Percentiles rank a stretch among this genome's conserved stretches.
Conservation (phyloP, 2,888 invertebrate genomes). For the Archips crataeganus region DNA sequence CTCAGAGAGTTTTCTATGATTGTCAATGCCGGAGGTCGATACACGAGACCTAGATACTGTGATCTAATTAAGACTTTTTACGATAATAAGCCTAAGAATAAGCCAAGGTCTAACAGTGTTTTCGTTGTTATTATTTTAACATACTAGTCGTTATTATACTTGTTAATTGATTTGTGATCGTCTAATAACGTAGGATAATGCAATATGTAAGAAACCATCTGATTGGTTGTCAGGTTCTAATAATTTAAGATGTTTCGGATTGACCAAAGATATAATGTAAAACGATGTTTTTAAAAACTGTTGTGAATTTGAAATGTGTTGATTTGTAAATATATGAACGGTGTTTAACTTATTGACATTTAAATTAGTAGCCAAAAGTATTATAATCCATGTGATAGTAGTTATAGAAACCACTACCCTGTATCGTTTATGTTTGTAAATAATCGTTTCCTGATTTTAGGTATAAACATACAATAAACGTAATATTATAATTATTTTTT, state of each 20-base stretch:
- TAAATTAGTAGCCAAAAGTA: constrained; percentile 71
- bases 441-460: constrained; percentile 42
- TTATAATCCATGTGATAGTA: constrained; percentile 84
- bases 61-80: constrained; percentile 82
- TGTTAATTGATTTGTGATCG: constrained; percentile 49
- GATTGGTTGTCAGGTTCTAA: constrained; percentile 42
- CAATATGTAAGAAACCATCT: constrained; percentile 44
- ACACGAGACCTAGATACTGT: constrained; percentile 81
- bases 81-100: constrained; percentile 47
- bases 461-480: background rate
- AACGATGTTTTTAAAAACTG: constrained; percentile 56
- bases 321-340: constrained; percentile 60
- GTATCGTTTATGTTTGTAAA: constrained; percentile 51
- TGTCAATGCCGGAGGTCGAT: constrained; percentile 80
- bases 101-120: constrained; percentile 71
- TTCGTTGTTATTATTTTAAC: constrained; percentile 57
- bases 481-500: background rate
- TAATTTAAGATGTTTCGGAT: constrained; percentile 54
- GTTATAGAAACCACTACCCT: constrained; percentile 53
- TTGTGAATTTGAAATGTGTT: constrained; percentile 74
- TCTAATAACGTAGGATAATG: constrained; percentile 36
- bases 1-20: constrained; percentile 88
- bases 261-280: constrained; percentile 77
- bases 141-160: constrained; percentile 68
- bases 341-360: constrained; percentile 60